phyloP scores from a whole-genome alignment of 2,113 vertebrate species.

The Mirounga angustirostris region DNA sequence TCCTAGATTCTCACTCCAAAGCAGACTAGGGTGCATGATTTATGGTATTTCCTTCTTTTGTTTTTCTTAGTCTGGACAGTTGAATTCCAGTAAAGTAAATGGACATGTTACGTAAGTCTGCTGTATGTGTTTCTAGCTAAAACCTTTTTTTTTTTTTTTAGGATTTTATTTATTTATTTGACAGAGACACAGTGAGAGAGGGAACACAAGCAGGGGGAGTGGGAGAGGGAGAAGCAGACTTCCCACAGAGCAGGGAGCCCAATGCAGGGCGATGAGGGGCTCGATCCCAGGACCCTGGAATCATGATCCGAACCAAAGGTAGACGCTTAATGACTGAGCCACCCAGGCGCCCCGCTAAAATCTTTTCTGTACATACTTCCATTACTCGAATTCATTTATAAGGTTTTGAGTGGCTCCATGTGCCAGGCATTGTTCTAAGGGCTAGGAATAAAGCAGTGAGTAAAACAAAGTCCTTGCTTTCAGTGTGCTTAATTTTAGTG shows the following conservation, averaged over 20 bases:
- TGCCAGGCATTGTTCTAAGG: constrained; percentile 45
- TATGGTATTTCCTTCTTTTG: neutral
- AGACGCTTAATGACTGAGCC: too few species aligned
- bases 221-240: too few species aligned
- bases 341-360: neutral
- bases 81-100: constrained; percentile 50
- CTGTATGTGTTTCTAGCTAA: neutral
- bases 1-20: neutral
- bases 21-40: neutral
- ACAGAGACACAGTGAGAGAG: too few species aligned
- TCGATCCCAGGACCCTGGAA: too few species aligned
- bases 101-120: neutral
- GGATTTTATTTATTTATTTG: too few species aligned
- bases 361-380: neutral
- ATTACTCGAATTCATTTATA: constrained; percentile 9
- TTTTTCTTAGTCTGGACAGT: constrained; percentile 13
- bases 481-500: neutral
- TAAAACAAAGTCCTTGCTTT: constrained; percentile 7
- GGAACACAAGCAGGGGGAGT: too few species aligned
- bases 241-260: too few species aligned
- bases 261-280: too few species aligned
- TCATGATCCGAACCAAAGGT: too few species aligned
- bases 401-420: neutral
- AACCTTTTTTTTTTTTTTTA: neutral
- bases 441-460: neutral